Conservation (phyloP, 2,797 vertebrate species). For the Leptatherina wallacei region DNA sequence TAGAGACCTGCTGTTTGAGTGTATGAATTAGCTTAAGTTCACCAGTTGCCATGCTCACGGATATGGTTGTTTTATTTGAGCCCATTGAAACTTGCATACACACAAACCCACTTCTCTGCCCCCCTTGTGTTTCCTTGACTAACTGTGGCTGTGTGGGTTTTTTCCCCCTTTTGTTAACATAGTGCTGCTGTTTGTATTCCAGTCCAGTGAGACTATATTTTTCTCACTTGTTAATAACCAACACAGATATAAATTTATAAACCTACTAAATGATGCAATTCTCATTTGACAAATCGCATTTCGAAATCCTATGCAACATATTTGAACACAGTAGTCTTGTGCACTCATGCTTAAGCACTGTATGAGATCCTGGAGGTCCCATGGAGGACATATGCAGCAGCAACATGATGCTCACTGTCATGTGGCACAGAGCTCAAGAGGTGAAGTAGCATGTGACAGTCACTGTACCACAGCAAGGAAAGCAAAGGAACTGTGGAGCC, state of each 20-base stretch:
- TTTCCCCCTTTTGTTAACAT: background rate
- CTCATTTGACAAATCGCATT: background rate
- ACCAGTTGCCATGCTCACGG: constrained; percentile 76
- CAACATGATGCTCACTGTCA: constrained; percentile 53
- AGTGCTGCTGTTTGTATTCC: constrained; percentile 16
- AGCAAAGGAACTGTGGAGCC: constrained; percentile 41
- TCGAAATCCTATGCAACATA: background rate
- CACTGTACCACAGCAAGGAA: constrained; percentile 1
- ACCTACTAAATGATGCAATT: background rate
- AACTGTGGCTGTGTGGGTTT: constrained; percentile 29
- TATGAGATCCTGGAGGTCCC: constrained; percentile 30
- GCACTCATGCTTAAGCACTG: constrained; percentile 27
- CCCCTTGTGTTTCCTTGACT: constrained; percentile 22
- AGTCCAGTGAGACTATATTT: constrained; percentile 8
- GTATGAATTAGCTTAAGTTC: constrained; percentile 78
- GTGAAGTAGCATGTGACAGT: constrained; percentile 31
- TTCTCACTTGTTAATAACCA: constrained; percentile 7
- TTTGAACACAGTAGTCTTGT: constrained; percentile 8
- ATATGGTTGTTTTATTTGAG: constrained; percentile 78
- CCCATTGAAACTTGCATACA: constrained; percentile 54
- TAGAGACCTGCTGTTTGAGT: constrained; percentile 73
- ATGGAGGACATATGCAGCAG: constrained; percentile 60
- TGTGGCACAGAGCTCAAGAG: constrained; percentile 40
- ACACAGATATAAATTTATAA: background rate
- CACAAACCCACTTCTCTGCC: constrained; percentile 43